Base-by-base conservation (phyloP, 2,888 invertebrate species). In the Sympetrum striolatum region DNA sequence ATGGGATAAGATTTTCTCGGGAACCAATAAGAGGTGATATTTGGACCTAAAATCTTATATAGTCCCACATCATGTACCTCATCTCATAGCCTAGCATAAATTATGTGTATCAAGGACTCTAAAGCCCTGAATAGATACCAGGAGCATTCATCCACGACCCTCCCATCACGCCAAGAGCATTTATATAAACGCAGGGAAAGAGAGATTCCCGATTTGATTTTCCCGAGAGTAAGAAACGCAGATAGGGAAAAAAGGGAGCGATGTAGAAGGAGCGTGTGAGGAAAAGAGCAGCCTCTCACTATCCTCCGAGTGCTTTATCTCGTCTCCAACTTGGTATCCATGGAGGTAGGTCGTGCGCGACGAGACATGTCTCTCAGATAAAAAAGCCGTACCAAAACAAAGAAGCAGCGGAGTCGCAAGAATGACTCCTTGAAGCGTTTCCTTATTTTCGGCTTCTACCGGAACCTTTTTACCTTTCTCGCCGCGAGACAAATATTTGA, bases 271-370 rank as follows among this genome's bases (percentile, higher is more conserved):
- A 53, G 82, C 22, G 82, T 53, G 53, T 53, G 82, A 82, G 73
- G 31, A 31, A 31, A 10, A 22, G 35, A 58, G 53, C 44, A 81
- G 81, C 31, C 81, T 53, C 48, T 81, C 48, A 44, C 25, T 82
- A 82, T 82, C 58, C 58, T 35, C n/a, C 82, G 58, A 82, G 58
- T 82, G 82, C 53, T 82, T 82, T 82, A 82, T 82, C 82, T 82
- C 82, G 31, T 58, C 82, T 82, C 82, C 82, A 82, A 82, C 82
- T 82, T 82, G 53, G 58, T 58, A 82, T 58, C 58, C 82, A 53
- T 82, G 82, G 82, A 82, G 82, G 82, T 82, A 82, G 82, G 82
- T 82, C 82, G 82, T 82, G 82, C 82, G 82, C 53, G 82, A 82
- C 82, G 58, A 35, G 53, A 73, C 73, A 25, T 73, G 73, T 73